These are phyloP conservation scores for Anguilla obscura DNA, from an alignment of 2,797 vertebrate species.

Conservation along the genomic window DNA sequence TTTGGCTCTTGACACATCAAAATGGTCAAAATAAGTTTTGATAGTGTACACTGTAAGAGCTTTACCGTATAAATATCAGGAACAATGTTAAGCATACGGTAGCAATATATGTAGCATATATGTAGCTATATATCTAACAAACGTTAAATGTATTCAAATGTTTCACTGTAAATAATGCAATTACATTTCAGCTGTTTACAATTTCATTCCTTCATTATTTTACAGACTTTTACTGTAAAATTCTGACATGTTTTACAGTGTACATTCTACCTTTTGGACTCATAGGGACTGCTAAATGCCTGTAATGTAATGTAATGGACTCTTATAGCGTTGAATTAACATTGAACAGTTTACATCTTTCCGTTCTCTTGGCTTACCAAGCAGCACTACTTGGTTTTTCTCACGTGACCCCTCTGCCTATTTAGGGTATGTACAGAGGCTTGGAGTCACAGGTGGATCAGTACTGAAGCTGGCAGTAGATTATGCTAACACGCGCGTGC, in stretches of 20 bases:
- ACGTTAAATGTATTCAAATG: too few species aligned
- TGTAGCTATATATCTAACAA: too few species aligned
- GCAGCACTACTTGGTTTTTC: slow-evolving; percentile 27
- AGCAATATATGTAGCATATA: too few species aligned
- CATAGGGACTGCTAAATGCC: background rate
- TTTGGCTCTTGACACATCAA: background rate
- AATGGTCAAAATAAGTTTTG: background rate
- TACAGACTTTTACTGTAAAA: too few species aligned
- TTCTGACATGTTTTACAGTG: too few species aligned
- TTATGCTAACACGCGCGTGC: slow-evolving; percentile 56
- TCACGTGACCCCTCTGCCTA: slow-evolving; percentile 23
- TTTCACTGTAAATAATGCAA: too few species aligned
- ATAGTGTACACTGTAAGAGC: too few species aligned
- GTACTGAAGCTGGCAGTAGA: slow-evolving; percentile 36
- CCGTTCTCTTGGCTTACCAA: background rate
- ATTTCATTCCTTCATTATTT: too few species aligned
- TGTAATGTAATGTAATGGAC: too few species aligned
- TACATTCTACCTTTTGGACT: background rate
- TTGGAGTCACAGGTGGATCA: slow-evolving; percentile 38
- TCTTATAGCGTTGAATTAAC: background rate
- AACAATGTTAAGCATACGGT: background rate
- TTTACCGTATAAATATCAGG: too few species aligned
- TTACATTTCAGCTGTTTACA: too few species aligned
- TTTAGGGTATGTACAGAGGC: slow-evolving; percentile 26
- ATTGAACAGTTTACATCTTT: background rate